Evolutionary conservation across 2,888 invertebrate species (phyloP), one percentile per base, ranked within the genome.

Genomic region (Phortica okadai): DNA sequence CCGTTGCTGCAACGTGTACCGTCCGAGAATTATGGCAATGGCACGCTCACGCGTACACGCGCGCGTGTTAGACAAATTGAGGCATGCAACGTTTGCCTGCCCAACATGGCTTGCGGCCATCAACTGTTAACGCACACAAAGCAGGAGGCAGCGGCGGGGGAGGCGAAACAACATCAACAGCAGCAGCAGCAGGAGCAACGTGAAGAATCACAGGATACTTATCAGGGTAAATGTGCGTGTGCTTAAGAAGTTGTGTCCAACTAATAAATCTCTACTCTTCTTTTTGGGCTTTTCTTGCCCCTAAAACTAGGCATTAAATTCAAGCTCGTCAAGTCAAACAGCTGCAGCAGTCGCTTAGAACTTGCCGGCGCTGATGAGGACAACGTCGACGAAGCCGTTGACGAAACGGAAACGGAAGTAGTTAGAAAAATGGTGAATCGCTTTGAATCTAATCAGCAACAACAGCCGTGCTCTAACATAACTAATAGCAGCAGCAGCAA

Each of bases 281-380:
- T 33, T 67, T 59, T 14, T 50, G 11, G 73, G 66, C 75, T 41
- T 62, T 78, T 77, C 75, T 73, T 75, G 33, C 33, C 3, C 62
- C 10, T 67, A 76, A 45, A 50, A 62, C 4, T 74, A 89, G 95
- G 95, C 74, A 94, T 96, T 74, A 96, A 96, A 90, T 96, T 96
- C 89, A 95, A 95, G 88, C 92, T 97, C 80, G 94, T 97, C 1
- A 97, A 97, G 92, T 97, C 96, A 45, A 97, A 97, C 88, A 96
- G 96, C 82, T 97, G 96, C 89, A 96, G 96, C 88, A 96, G 96
- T 89, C 93, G 97, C 45, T 92, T 97, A 73, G 96, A 97, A 89
- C 91, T 97, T 74, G 94, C 96, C 0, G 96, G 96, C 6, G 93
- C 95, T 25, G 82, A 78, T 21, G 77, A 75, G 8, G 64, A 7